Percentiles rank a stretch among this genome's conserved stretches.
Evolutionary conservation across 2,797 vertebrate genomes (phyloP).

Genomic region (Arrhamphus sclerolepis): DNA sequence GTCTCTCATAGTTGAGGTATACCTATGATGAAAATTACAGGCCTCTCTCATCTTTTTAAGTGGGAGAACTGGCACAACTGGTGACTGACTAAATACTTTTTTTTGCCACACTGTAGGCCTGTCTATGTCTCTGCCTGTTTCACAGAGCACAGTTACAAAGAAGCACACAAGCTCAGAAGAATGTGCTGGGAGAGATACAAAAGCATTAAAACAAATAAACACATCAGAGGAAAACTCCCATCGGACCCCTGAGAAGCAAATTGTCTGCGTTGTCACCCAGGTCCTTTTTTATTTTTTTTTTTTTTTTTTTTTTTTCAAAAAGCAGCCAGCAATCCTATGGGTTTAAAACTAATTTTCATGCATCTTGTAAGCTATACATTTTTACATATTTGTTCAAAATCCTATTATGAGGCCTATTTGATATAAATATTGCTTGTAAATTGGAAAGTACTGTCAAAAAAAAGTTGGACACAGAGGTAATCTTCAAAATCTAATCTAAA

Average conservation of each 20-base stretch:
- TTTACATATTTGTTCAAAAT: slow-evolving; percentile 82
- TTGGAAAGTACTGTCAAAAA: slow-evolving; percentile 77
- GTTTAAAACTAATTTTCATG: slow-evolving; percentile 81
- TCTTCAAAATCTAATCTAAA: slow-evolving; percentile 74
- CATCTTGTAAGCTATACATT: slow-evolving; percentile 75
- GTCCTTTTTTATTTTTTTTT: no score
- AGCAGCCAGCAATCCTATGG: slow-evolving; percentile 72
- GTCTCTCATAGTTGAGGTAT: no score
- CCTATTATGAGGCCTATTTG: slow-evolving; percentile 79
- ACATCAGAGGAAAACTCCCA: slow-evolving; percentile 57
- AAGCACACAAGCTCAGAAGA: slow-evolving; percentile 13
- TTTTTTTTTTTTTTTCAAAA: slow-evolving; percentile 64
- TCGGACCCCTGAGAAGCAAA: slow-evolving; percentile 61
- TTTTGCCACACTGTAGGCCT: no score
- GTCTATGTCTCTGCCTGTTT: slow-evolving; percentile 4
- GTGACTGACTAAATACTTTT: no score
- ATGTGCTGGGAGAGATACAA: slow-evolving; percentile 17
- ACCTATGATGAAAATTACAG: no score
- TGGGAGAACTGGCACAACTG: no score
- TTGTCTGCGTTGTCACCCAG: slow-evolving; percentile 66
- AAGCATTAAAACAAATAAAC: slow-evolving; percentile 22
- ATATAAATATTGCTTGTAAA: slow-evolving; percentile 78
- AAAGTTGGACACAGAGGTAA: slow-evolving; percentile 79
- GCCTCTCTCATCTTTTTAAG: no score
- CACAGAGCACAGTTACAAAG: slow-evolving; percentile 23